These are phyloP conservation scores for Drosophila pseudoobscura DNA, from an alignment of 1,140 invertebrate species.

Conservation along the genomic window DNA sequence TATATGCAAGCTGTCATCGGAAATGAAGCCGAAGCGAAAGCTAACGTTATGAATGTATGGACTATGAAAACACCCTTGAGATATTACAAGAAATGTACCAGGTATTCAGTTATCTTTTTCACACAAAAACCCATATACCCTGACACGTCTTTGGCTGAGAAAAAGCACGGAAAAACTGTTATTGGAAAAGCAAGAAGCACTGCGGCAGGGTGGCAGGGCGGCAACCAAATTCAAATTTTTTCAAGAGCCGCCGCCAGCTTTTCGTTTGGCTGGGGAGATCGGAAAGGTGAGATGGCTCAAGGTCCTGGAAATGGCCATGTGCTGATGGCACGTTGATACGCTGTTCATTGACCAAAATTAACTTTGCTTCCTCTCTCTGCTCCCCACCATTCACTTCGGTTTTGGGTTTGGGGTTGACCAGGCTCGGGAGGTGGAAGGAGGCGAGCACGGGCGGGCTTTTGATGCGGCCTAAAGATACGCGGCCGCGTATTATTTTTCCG, in stretches of 20 bases:
- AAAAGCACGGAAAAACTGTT: conserved; percentile 20
- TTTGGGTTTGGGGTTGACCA: conserved; percentile 7
- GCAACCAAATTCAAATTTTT: conserved; percentile 65
- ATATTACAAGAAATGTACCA: no score
- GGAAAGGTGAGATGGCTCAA: neutral
- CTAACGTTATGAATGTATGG: neutral
- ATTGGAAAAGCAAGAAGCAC: conserved; percentile 52
- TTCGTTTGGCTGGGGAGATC: conserved; percentile 1
- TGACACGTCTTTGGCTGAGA: neutral
- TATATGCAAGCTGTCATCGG: conserved; percentile 15
- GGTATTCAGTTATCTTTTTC: neutral
- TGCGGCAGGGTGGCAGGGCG: conserved; percentile 42
- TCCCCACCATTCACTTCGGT: neutral
- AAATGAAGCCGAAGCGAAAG: neutral
- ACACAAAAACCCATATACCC: conserved; percentile 2
- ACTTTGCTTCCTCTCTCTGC: conserved; percentile 42
- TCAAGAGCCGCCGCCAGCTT: conserved; percentile 3
- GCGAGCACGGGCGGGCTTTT: conserved; percentile 29
- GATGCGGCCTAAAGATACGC: conserved; percentile 57
- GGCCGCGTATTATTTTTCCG: conserved; percentile 41
- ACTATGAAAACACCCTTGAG: neutral
- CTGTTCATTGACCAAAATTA: conserved; percentile 80
- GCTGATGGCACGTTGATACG: conserved; percentile 73
- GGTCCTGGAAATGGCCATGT: conserved; percentile 51
- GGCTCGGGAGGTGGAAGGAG: conserved; percentile 12